Conservation (phyloP, 2,797 vertebrate species). For the Acanthurus lineatus region DNA sequence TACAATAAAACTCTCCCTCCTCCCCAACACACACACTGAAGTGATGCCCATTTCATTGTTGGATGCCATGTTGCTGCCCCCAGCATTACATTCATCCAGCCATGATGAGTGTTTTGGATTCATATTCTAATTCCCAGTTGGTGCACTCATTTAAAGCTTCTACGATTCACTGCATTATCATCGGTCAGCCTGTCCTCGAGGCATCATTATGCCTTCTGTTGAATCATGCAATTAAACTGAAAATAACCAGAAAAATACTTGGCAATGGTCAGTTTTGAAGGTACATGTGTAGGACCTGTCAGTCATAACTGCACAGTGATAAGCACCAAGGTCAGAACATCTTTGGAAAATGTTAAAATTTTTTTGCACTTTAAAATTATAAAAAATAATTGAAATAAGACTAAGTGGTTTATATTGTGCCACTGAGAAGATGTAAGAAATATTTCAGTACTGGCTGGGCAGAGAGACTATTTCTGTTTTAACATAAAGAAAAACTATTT, state of each 20-base stretch:
- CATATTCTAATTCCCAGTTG: constrained; percentile 67
- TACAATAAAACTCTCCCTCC: constrained; percentile 53
- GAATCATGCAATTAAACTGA: constrained; percentile 55
- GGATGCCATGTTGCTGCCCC: constrained; percentile 63
- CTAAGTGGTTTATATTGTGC: neutral
- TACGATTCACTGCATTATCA: constrained; percentile 52
- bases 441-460: neutral
- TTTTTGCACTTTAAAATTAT: too few relatives aligned
- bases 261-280: constrained; percentile 13
- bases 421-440: neutral
- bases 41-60: constrained; percentile 62
- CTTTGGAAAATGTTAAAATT: neutral
- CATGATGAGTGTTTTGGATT: constrained; percentile 68
- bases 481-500: neutral
- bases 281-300: constrained; percentile 3
- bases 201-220: constrained; percentile 52
- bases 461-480: neutral
- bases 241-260: constrained; percentile 47
- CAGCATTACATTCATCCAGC: constrained; percentile 59
- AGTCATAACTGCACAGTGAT: constrained; percentile 1
- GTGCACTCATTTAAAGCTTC: constrained; percentile 60
- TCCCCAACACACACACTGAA: constrained; percentile 28
- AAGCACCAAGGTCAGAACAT: neutral
- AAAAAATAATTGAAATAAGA: neutral
- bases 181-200: constrained; percentile 56